A percentile compares a stretch with the other conserved stretches of the same genome.
These are phyloP conservation scores for Anolis carolinensis DNA, from an alignment of 2,113 vertebrate genomes.

Conservation along the genomic window DNA sequence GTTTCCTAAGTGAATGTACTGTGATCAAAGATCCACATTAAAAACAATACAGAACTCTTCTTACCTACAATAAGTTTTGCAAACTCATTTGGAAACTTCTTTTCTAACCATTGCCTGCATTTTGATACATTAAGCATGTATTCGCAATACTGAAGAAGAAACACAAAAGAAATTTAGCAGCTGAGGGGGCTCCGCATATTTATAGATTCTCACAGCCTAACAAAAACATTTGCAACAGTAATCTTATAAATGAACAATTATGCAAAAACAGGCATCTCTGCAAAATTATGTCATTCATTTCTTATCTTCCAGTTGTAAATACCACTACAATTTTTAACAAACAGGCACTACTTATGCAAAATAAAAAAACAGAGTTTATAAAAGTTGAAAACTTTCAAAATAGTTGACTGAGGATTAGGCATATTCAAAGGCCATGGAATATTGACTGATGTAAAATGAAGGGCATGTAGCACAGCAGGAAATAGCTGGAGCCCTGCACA, in stretches of 20 bases:
- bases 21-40: too few relatives aligned
- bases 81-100: slow-evolving; percentile 98
- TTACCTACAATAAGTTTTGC: slow-evolving; percentile 95
- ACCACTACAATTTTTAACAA: too few relatives aligned
- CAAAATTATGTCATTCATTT: not conserved
- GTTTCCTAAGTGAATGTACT: too few relatives aligned
- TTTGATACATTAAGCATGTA: slow-evolving; percentile 98
- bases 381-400: not conserved
- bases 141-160: slow-evolving; percentile 89
- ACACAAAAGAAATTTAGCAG: not conserved
- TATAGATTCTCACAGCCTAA: not conserved
- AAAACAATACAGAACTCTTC: slow-evolving; percentile 49
- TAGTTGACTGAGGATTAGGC: not conserved
- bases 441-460: not conserved
- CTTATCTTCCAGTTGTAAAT: not conserved
- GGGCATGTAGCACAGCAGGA: slow-evolving; percentile 66
- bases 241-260: too few relatives aligned
- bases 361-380: not conserved
- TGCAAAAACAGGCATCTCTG: too few relatives aligned
- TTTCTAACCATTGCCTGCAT: slow-evolving; percentile 98
- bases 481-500: too few relatives aligned
- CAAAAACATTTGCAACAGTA: not conserved
- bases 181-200: not conserved
- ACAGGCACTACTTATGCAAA: not conserved
- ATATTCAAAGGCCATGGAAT: not conserved